phyloP scores from a whole-genome alignment of 2,797 vertebrate species.

The Oreochromis mossambicus region DNA sequence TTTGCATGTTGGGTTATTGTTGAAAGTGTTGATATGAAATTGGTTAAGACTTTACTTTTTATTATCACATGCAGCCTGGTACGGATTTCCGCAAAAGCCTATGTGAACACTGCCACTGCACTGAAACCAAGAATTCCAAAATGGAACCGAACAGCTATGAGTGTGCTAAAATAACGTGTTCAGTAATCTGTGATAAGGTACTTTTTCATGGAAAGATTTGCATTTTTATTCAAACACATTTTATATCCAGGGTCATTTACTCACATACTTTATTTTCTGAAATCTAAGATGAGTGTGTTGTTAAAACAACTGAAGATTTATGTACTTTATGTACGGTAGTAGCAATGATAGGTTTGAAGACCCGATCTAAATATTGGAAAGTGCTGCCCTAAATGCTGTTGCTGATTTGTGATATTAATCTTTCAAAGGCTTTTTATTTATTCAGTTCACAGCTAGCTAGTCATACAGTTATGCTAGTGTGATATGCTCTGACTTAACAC shows the following conservation, averaged over 20 bases:
- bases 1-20: too few species aligned
- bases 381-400: neutral
- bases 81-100: too few species aligned
- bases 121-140: too few species aligned
- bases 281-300: neutral
- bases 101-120: too few species aligned
- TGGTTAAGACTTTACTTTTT: neutral
- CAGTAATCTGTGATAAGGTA: too few species aligned
- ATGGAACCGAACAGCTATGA: too few species aligned
- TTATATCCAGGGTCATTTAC: neutral
- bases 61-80: neutral
- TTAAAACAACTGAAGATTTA: neutral
- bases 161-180: too few species aligned
- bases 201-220: too few species aligned
- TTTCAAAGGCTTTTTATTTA: neutral
- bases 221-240: neutral
- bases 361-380: neutral
- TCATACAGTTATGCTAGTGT: neutral
- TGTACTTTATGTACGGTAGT: neutral
- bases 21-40: too few species aligned
- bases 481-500: neutral
- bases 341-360: neutral
- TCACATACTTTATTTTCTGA: neutral
- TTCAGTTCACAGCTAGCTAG: neutral
- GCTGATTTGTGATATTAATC: neutral